Base-by-base conservation (phyloP, 2,888 invertebrate genomes). In the Muscina levida region DNA sequence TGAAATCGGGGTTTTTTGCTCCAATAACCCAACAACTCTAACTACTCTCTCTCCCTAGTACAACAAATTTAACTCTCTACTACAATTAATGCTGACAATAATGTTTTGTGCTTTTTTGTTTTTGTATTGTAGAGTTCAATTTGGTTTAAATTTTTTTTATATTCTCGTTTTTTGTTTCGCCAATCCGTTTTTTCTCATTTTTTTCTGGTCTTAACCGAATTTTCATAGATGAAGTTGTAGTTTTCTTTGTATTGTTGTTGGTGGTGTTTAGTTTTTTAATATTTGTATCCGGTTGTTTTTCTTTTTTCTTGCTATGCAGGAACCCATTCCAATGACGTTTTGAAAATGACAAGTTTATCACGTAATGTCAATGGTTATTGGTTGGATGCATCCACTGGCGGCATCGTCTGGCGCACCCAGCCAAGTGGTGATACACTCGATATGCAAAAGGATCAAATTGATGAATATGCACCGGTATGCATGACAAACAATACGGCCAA, bases 311-410 rank as follows among this genome's bases (percentile, higher is more conserved):
- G n/a, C n/a, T 74, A 79, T 82, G 56, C 85, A 90, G 90, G 90
- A 85, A 85, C 87, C 85, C 90, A 91, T 85, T 87, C 90, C 73
- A 90, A 86, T 85, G 89, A 90, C 85, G 90, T 89, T 83, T 88
- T 90, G 77, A 91, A 91, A 90, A 90, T 91, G 89, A 89, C 90
- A 83, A 90, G 89, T 85, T 86, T 90, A 85, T 89, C 91, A 85
- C 88, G 89, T 78, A 88, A 89, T 77, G 87, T 85, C 83, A 90
- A 90, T 82, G 90, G 90, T 77, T 91, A 89, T 85, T 91, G 91
- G 91, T 86, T 91, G 83, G 91, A 91, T 84, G 89, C 90, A 75
- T 88, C 90, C 24, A 86, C 88, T 22, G 90, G 89, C 22, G 90
- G 90, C 82, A 90, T 90, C 88, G 89, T 90, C 46, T 90, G 90